These are phyloP conservation scores for Hirtodrosophila duncani DNA, from an alignment of 2,888 invertebrate genomes.

Conservation along the genomic window DNA sequence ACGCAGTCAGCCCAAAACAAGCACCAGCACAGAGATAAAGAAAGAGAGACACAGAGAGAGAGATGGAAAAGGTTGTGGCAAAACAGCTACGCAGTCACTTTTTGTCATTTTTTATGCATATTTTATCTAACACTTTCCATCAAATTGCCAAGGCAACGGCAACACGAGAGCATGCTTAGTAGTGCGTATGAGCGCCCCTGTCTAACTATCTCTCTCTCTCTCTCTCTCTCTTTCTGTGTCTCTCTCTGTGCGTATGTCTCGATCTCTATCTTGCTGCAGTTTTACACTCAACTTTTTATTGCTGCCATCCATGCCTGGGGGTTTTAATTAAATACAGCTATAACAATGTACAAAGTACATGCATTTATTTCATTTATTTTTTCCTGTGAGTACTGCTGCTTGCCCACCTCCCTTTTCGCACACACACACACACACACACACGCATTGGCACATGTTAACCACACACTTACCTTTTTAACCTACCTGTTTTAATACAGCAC, in stretches of 20 bases:
- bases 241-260: not conserved
- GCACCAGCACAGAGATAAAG: not conserved
- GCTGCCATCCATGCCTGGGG: constrained; percentile 17
- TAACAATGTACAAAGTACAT: constrained; percentile 60
- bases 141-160: constrained; percentile 33
- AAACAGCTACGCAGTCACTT: constrained; percentile 15
- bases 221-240: not conserved
- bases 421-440: constrained; percentile 10
- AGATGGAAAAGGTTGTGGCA: not conserved
- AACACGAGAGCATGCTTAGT: not conserved
- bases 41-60: not conserved
- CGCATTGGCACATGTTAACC: too few species aligned
- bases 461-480: too few species aligned
- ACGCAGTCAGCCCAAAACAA: constrained; percentile 6
- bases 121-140: constrained; percentile 44
- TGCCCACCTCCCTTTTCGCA: not conserved
- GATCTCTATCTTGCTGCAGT: not conserved
- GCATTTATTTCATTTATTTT: constrained; percentile 44
- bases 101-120: constrained; percentile 34
- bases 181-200: not conserved
- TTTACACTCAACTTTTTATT: not conserved
- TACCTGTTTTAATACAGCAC: too few species aligned
- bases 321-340: constrained; percentile 58
- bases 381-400: not conserved
- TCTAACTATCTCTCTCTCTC: not conserved